These are phyloP conservation scores for Asteroscopus sphinx DNA, from an alignment of 2,888 invertebrate genomes.

Conservation along the genomic window DNA sequence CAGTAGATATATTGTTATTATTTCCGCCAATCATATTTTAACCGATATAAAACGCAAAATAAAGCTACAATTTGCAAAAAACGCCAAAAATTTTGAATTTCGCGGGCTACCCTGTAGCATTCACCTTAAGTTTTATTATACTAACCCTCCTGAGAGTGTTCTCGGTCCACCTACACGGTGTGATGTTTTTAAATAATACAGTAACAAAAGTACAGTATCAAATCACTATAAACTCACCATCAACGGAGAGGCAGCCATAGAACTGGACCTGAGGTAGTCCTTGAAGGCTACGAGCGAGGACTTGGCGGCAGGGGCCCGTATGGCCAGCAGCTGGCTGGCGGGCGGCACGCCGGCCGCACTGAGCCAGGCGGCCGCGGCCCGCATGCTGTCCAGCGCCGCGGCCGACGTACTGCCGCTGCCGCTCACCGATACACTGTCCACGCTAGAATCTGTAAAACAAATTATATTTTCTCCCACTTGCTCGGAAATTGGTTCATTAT, in stretches of 20 bases:
- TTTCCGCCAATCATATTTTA: too few relatives aligned
- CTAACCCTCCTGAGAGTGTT: too few relatives aligned
- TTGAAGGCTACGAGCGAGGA: conserved; percentile 93
- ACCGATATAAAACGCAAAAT: too few relatives aligned
- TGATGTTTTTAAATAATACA: too few relatives aligned
- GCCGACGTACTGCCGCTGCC: conserved; percentile 65
- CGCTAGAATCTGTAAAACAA: conserved; percentile 78
- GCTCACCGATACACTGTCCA: conserved; percentile 81
- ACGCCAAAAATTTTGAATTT: too few relatives aligned
- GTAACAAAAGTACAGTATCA: too few relatives aligned
- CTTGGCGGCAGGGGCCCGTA: conserved; percentile 93
- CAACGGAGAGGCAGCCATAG: conserved; percentile 93
- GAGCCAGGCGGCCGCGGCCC: conserved; percentile 96
- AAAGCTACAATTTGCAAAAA: too few relatives aligned
- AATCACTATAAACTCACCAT: conserved; percentile 78
- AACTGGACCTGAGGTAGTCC: conserved; percentile 94
- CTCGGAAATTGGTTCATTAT: too few relatives aligned
- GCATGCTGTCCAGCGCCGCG: conserved; percentile 89
- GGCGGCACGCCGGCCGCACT: conserved; percentile 89
- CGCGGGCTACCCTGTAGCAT: too few relatives aligned
- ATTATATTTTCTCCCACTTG: neutral
- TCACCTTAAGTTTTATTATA: too few relatives aligned
- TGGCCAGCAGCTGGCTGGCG: conserved; percentile 74
- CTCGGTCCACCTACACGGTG: too few relatives aligned
- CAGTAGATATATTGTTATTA: too few relatives aligned